Base-by-base conservation (phyloP, 1,140 invertebrate species). In the Orius insidiosus region DNA sequence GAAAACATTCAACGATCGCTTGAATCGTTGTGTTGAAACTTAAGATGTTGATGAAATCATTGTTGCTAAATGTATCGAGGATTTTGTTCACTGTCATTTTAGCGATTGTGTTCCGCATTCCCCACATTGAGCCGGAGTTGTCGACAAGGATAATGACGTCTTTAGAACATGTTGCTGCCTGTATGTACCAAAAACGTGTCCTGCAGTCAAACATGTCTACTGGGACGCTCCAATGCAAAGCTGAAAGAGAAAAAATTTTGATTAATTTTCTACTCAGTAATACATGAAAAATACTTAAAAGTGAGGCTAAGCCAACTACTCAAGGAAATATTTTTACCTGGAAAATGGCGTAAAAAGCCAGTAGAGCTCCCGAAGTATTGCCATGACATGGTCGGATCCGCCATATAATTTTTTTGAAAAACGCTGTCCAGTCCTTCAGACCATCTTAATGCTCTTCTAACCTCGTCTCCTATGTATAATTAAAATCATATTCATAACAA, bases 141-240 rank as follows among this genome's bases (percentile, higher is more conserved):
- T 99, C 96, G 34, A 99, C 69, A 15, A 99, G 65, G 49, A 99
- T 94, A 14, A 99, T 75, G 51, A 98, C 78, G 59, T 98, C 93
- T 64, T 98, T 98, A 7, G 92, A 90, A 54, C 89, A 93, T 0
- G 92, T 94, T 0, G 94, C 87, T 1, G 94, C 93, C 64, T 95
- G 84, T 50, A 98, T 93, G 61, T 94, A 98, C 88, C 89, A 94
- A 15, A 81, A 82, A 38, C 82, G 68, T 11, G 81, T 77, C 7
- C 89, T 72, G 55, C 85, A 89, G 58, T 93, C 88, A 57, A 87
- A 94, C 1, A 75, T 63, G 59, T 83, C 80, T 6, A 69, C 66
- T 32, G 68, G 53, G 0, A 68, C 67, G 31, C 59, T 54, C 67
- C 67, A 69, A 16, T 59, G 55, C 59, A 75, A 74, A 35, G 76